Evolutionary conservation across 2,113 vertebrate genomes (phyloP).

Genomic region (Burhinus bistriatus): DNA sequence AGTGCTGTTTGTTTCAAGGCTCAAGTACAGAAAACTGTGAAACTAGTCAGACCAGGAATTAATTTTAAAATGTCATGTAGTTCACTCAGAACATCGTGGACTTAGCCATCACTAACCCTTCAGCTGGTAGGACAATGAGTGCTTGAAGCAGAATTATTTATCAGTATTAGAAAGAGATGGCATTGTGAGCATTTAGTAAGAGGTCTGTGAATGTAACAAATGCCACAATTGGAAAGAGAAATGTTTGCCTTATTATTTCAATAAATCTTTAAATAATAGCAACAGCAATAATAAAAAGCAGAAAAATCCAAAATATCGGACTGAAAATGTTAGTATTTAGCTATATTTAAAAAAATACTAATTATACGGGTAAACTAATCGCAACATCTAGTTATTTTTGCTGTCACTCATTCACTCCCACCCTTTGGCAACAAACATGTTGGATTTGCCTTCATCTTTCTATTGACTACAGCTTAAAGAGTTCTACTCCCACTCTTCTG

Average conservation of each 20-base stretch:
- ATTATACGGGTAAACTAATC: not conserved
- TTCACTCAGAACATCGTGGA: not conserved
- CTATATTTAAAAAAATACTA: not conserved
- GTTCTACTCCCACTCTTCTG: not conserved
- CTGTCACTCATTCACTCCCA: slow-evolving; percentile 25
- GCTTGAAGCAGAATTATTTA: slow-evolving; percentile 10
- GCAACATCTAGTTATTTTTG: slow-evolving; percentile 9
- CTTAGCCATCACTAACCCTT: not conserved
- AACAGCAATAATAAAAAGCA: not conserved
- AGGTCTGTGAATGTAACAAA: not conserved
- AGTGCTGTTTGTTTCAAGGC: not conserved
- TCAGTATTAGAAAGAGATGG: not conserved
- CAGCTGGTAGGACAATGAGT: not conserved
- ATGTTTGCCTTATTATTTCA: not conserved
- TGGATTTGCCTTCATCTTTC: not conserved
- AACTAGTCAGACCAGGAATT: not conserved
- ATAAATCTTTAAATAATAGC: not conserved
- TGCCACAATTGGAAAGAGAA: not conserved
- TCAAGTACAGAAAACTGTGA: not conserved
- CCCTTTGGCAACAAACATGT: slow-evolving; percentile 30
- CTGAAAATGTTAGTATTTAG: not conserved
- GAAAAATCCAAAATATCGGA: not conserved
- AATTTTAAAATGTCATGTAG: not conserved
- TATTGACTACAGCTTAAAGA: not conserved
- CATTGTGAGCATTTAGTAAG: not conserved